phyloP scores from a whole-genome alignment of 1,140 invertebrate species.

The Conus betulinus region DNA sequence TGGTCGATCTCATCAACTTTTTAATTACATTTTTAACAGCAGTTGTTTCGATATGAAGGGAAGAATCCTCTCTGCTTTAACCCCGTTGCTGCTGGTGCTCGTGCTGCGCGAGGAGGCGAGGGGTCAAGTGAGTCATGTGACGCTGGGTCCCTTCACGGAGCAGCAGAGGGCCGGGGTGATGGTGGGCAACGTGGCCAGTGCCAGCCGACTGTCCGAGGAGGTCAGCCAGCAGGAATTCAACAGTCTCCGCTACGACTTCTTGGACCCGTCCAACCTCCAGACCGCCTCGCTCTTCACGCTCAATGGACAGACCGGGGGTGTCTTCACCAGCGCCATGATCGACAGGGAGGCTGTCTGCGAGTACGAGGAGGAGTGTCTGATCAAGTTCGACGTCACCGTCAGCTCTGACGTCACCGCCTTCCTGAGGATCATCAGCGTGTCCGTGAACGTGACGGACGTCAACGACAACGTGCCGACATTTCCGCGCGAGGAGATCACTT shows the following conservation, averaged over 20 bases:
- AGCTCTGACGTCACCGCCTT: constrained; percentile 89
- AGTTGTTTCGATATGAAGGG: not conserved
- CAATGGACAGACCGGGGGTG: constrained; percentile 45
- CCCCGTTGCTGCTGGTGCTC: not conserved
- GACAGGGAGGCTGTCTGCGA: constrained; percentile 49
- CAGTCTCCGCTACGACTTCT: constrained; percentile 40
- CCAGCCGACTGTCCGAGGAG: constrained; percentile 37
- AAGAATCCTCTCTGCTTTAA: not conserved
- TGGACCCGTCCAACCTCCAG: constrained; percentile 42
- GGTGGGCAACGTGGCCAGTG: constrained; percentile 50
- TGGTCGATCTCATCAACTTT: not conserved
- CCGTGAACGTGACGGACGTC: constrained; percentile 85
- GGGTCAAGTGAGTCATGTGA: constrained; percentile 29
- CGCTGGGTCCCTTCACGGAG: constrained; percentile 41
- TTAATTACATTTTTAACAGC: not conserved
- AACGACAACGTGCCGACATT: constrained; percentile 85
- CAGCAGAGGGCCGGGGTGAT: constrained; percentile 41
- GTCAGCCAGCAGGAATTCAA: constrained; percentile 31
- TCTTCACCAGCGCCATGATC: constrained; percentile 48
- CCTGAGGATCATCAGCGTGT: constrained; percentile 85
- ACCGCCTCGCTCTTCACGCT: constrained; percentile 49
- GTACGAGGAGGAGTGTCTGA: constrained; percentile 79
- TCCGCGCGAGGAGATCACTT: constrained; percentile 43
- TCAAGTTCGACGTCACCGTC: constrained; percentile 89
- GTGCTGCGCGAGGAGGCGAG: not conserved